These are phyloP conservation scores for Chlorocebus sabaeus DNA, from an alignment of 2,113 vertebrate genomes.

Conservation along the genomic window DNA sequence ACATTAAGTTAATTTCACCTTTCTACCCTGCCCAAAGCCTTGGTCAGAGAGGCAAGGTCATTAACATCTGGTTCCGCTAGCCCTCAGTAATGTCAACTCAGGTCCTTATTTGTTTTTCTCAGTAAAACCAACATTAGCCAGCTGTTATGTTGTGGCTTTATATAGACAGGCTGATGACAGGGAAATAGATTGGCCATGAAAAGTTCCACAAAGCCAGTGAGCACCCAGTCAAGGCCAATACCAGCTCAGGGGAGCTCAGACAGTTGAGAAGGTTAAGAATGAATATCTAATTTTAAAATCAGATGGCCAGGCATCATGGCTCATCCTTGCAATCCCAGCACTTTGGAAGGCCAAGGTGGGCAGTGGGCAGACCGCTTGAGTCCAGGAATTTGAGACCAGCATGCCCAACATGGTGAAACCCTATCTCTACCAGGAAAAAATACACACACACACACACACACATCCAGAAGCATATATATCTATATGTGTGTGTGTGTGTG, in stretches of 20 bases:
- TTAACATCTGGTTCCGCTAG: neutral
- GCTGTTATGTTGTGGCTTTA: neutral
- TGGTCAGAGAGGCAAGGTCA: neutral
- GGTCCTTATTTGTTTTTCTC: neutral
- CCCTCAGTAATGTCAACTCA: neutral
- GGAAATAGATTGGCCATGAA: neutral
- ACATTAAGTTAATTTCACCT: neutral
- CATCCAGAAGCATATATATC: too few relatives aligned
- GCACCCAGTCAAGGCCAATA: neutral
- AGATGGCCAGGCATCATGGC: neutral
- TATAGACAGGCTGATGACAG: neutral
- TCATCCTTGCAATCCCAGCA: too few relatives aligned
- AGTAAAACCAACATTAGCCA: neutral
- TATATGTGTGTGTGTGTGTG: too few relatives aligned
- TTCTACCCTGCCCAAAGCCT: neutral
- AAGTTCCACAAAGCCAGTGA: neutral
- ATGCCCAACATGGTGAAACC: too few relatives aligned
- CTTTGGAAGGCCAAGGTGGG: too few relatives aligned
- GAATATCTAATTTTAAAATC: neutral
- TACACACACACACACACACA: too few relatives aligned
- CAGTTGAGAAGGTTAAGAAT: neutral
- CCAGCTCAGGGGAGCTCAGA: neutral
- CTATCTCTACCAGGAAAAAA: too few relatives aligned
- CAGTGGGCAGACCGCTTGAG: too few relatives aligned
- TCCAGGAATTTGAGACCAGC: too few relatives aligned